Evolutionary conservation across 2,888 invertebrate genomes (phyloP), one percentile per base, ranked within the genome.

Genomic region (Pandemis cinnamomeana): DNA sequence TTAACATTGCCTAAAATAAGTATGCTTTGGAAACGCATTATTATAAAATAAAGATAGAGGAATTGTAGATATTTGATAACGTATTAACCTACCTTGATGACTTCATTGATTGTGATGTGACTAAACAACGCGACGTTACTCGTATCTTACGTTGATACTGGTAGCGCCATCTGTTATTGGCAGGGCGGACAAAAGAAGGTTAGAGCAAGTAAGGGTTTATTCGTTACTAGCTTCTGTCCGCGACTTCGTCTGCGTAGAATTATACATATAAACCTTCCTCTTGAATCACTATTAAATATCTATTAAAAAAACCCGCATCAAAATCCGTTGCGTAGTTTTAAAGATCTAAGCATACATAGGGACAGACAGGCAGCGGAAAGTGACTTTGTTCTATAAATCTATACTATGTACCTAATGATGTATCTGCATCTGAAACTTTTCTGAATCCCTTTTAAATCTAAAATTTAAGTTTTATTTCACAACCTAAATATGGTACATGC

Each of bases 121-220:
- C 75, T 71, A 71, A 69, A 73, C 68, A 55, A 48, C 68, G 42
- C 27, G 58, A 53, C 42, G 64, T 64, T 68, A 20, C 20, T 20
- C 20, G 20, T 20, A 48, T 69, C 63, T 64, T 20, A 6, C 20
- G 41, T n/a, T 63, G 76, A n/a, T 41, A 83, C 85, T 46, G 71
- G 80, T 87, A 83, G 71, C 88, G 87, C 87, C 89, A 88, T 87
- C 88, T 88, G 61, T 70, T 44, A 69, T 83, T 77, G 66, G 13
- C 51, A 36, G 51, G 8, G 46, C 71, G 36, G 46, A 73, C 76
- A 69, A 62, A 15, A 36, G 8, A 66, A 36, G 7, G 48, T 13
- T 8, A 51, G 0, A 7, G 7, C 2, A 36, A 41, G 13, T 2
- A 10, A 20, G 10, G 27, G 58, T 11, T 58, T 58, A 27, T 11